phyloP scores from a whole-genome alignment of 1,140 invertebrate species.

The Zaprionus gabonicus region DNA sequence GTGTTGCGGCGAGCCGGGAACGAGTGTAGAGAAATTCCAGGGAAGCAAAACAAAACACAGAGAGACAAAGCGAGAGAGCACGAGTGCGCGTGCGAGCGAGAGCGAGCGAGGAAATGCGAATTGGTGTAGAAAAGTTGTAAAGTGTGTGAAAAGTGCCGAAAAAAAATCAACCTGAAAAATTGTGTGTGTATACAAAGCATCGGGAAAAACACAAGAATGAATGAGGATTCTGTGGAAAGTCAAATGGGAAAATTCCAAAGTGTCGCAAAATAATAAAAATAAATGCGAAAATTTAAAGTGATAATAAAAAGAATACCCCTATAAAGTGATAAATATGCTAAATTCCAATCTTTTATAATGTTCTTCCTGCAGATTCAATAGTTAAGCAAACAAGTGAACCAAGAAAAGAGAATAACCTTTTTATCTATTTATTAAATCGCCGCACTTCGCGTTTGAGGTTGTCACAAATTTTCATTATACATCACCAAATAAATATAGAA shows the following conservation, averaged over 20 bases:
- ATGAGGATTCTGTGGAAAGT: not conserved
- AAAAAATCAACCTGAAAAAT: conserved; percentile 7
- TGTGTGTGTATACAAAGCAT: conserved; percentile 6
- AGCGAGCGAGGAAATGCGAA: conserved; percentile 18
- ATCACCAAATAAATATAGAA: conserved; percentile 10
- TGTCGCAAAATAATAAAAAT: not conserved
- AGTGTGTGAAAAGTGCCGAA: conserved; percentile 24
- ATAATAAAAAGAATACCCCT: not conserved
- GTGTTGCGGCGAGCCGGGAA: conserved; percentile 13
- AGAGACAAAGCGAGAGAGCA: conserved; percentile 13
- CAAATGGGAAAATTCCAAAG: conserved; percentile 1
- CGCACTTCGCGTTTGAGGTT: conserved; percentile 6
- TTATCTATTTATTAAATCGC: not conserved
- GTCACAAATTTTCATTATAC: conserved; percentile 12
- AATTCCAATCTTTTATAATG: not conserved
- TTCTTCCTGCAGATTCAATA: not conserved
- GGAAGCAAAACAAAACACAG: conserved; percentile 45
- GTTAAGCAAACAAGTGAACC: not conserved
- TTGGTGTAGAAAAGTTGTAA: conserved; percentile 44
- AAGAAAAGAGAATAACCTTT: not conserved
- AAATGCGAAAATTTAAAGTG: not conserved
- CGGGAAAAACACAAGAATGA: not conserved
- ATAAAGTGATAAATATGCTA: not conserved
- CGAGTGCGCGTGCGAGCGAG: conserved; percentile 11
- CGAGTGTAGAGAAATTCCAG: conserved; percentile 35